Percentiles rank a stretch among this genome's conserved stretches.
phyloP scores from a whole-genome alignment of 2,888 invertebrate genomes.

The Cataglyphis albicans region DNA sequence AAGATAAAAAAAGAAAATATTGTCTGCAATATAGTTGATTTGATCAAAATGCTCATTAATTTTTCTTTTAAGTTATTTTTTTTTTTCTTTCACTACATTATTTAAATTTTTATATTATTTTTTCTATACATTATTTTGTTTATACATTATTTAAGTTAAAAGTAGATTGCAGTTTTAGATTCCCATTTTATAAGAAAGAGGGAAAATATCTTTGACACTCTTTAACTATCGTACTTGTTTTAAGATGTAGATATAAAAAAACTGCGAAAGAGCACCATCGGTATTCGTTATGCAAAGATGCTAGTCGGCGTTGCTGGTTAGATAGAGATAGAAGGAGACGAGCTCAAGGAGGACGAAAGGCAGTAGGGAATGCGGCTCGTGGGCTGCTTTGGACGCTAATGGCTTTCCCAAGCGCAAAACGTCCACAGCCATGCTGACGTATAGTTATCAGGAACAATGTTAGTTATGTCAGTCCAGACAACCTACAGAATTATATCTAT shows the following conservation, averaged over 20 bases:
- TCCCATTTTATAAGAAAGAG: not conserved
- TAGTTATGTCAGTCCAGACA: slow-evolving; percentile 74
- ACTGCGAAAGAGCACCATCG: slow-evolving; percentile 36
- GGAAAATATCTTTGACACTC: not conserved
- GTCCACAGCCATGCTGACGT: slow-evolving; percentile 58
- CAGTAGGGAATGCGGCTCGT: slow-evolving; percentile 59
- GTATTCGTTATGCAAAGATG: slow-evolving; percentile 59
- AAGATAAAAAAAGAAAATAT: not conserved
- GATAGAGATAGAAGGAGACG: slow-evolving; percentile 52
- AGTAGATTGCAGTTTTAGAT: slow-evolving; percentile 9
- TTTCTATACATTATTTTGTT: not conserved
- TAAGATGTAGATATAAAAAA: slow-evolving; percentile 14
- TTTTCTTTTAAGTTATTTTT: not conserved
- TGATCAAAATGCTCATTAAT: not conserved
- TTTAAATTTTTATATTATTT: not conserved
- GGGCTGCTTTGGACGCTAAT: slow-evolving; percentile 75
- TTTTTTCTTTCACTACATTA: not conserved
- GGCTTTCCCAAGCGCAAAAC: slow-evolving; percentile 74
- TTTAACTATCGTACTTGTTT: not conserved
- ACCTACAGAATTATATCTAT: slow-evolving; percentile 67
- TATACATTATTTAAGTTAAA: not conserved
- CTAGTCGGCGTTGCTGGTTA: slow-evolving; percentile 50
- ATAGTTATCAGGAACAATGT: slow-evolving; percentile 65
- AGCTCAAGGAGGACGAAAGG: slow-evolving; percentile 34
- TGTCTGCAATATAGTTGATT: not conserved